Base-by-base conservation (phyloP, 2,797 vertebrate genomes). In the Lateolabrax maculatus region DNA sequence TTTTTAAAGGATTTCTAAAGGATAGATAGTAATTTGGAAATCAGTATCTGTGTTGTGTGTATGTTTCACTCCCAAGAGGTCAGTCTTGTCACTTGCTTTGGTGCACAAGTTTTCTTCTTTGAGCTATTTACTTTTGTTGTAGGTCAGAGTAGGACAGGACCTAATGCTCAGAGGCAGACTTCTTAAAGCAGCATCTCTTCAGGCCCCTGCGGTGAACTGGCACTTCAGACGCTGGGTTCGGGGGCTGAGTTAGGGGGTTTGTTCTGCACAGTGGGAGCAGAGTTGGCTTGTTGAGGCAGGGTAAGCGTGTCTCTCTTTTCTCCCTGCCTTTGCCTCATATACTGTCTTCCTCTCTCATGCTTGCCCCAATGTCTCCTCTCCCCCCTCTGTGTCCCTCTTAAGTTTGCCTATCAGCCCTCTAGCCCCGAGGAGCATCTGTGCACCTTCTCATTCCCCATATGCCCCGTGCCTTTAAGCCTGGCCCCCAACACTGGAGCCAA, bases 371-470 rank as follows among this genome's bases (percentile, higher is more conserved):
- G 80, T 70, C 81, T 82, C 43, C 71, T 76, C 55, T 73, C 34
- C 66, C n/a, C 55, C 80, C 57, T 77, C 61, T 6, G 31, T 87
- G 79, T 75, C 85, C 88, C 68, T 91, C 72, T 89, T 82, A 77
- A 78, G 65, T 90, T 93, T 88, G 64, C 86, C 79, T 80, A 61
- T 81, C 79, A 86, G 81, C 87, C 92, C 89, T 84, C 75, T 90
- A 86, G 92, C 91, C 89, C 85, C 3, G 49, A 87, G 83, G 87
- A 93, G 94, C 93, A 94, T 94, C 91, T 94, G 93, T 69, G 87
- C 73, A 88, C 90, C 88, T 89, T 70, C 73, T 87, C 75, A 39
- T 81, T 87, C 77, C 84, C 92, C 92, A 93, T 94, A 94, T 95
- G 94, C 83, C 92, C 86, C 27, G 4, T 92, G 92, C 92, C 94